phyloP scores from a whole-genome alignment of 2,888 invertebrate species.

The Drosophila borealis region DNA sequence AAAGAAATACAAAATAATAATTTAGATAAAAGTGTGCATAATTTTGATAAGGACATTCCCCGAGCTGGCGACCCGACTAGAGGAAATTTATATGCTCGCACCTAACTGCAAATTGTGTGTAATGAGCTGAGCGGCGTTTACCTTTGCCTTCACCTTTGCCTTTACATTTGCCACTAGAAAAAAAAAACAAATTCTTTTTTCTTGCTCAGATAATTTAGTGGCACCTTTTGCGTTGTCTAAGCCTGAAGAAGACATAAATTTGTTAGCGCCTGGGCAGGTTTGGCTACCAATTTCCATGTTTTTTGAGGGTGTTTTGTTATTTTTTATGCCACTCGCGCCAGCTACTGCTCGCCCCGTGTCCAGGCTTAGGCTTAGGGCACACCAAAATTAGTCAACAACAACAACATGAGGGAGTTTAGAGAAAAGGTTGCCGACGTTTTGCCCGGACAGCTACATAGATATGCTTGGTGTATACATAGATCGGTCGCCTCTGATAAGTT shows the following conservation, averaged over 20 bases:
- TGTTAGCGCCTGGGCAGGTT: constrained; percentile 72
- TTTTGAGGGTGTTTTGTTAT: constrained; percentile 63
- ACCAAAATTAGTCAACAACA: constrained; percentile 60
- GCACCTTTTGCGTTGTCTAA: constrained; percentile 74
- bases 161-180: background rate
- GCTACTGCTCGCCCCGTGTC: constrained; percentile 26
- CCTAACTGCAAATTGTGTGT: constrained; percentile 84
- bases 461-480: constrained; percentile 50
- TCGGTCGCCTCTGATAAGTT: constrained; percentile 77
- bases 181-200: background rate
- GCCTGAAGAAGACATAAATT: constrained; percentile 79
- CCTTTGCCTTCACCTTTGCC: constrained; percentile 49
- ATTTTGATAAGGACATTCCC: constrained; percentile 67
- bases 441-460: constrained; percentile 18
- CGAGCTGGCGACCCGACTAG: constrained; percentile 24
- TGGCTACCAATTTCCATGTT: constrained; percentile 46
- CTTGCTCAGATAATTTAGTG: constrained; percentile 59
- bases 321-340: constrained; percentile 2
- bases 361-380: constrained; percentile 43
- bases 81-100: constrained; percentile 82
- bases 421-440: constrained; percentile 63
- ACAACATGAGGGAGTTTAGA: background rate
- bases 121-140: constrained; percentile 79
- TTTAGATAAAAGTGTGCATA: constrained; percentile 77
- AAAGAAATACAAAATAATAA: constrained; percentile 67